A percentile compares a stretch with the other conserved stretches of the same genome.
phyloP scores from a whole-genome alignment of 1,140 invertebrate species.

The Coboldia fuscipes region DNA sequence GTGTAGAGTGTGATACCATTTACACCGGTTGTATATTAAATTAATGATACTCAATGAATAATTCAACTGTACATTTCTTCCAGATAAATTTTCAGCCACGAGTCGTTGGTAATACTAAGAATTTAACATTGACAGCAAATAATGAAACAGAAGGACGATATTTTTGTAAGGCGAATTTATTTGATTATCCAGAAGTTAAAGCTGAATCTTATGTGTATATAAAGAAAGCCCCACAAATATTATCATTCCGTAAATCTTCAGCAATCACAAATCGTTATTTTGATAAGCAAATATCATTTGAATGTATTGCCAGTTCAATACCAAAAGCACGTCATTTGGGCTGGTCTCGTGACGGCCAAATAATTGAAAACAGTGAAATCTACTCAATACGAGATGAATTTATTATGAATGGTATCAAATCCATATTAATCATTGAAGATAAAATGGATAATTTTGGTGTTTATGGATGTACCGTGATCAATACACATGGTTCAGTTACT shows the following conservation, averaged over 20 bases:
- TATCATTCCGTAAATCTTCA: slow-evolving; percentile 43
- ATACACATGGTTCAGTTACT: slow-evolving; percentile 71
- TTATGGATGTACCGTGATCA: slow-evolving; percentile 87
- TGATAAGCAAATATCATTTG: slow-evolving; percentile 59
- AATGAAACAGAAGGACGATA: slow-evolving; percentile 66
- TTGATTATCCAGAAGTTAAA: slow-evolving; percentile 64
- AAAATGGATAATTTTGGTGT: slow-evolving; percentile 70
- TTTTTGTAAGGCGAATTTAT: slow-evolving; percentile 64
- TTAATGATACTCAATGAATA: not conserved
- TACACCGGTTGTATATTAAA: not conserved
- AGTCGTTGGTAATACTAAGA: slow-evolving; percentile 48
- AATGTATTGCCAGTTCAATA: slow-evolving; percentile 72
- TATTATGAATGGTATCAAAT: slow-evolving; percentile 40
- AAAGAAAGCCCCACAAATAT: slow-evolving; percentile 66
- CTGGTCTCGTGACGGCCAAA: slow-evolving; percentile 65
- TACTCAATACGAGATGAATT: slow-evolving; percentile 37
- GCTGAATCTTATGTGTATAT: slow-evolving; percentile 65
- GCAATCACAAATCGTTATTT: slow-evolving; percentile 50
- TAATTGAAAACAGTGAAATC: slow-evolving; percentile 43
- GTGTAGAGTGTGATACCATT: not conserved
- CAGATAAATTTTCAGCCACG: slow-evolving; percentile 11
- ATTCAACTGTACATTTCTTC: not conserved
- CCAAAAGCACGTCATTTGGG: slow-evolving; percentile 64
- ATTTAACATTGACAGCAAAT: slow-evolving; percentile 51
- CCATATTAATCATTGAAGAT: slow-evolving; percentile 62